These are phyloP conservation scores for Lasioglossum leucozonium DNA, from an alignment of 2,888 invertebrate genomes.

Conservation along the genomic window DNA sequence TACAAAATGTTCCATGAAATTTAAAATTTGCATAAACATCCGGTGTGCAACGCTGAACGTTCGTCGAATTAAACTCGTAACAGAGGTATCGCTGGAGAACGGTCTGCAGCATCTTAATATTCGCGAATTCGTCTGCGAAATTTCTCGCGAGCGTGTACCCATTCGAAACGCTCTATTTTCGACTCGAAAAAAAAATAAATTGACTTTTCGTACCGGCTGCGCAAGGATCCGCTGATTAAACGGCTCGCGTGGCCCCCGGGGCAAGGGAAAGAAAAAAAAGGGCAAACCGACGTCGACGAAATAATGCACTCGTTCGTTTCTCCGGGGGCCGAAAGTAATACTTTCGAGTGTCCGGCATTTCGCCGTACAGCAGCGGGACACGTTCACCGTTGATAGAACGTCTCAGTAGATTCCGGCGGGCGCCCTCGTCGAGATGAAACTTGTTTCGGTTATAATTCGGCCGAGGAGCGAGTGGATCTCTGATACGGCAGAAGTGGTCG, in stretches of 20 bases:
- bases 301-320: neutral
- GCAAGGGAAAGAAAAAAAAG: neutral
- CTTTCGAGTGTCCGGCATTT: neutral
- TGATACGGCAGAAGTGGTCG: conserved; percentile 33
- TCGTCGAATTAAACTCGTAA: too few species aligned
- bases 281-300: neutral
- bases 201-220: neutral
- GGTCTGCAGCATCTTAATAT: too few species aligned
- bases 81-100: too few species aligned
- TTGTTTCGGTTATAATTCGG: conserved; percentile 42
- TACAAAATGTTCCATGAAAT: too few species aligned
- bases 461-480: conserved; percentile 15
- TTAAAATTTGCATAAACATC: too few species aligned
- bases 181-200: neutral
- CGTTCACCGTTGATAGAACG: conserved; percentile 21
- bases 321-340: neutral
- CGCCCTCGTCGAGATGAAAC: conserved; percentile 44
- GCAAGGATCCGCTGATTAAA: neutral
- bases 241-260: neutral
- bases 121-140: neutral
- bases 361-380: neutral
- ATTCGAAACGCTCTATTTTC: neutral
- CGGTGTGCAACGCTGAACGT: too few species aligned
- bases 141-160: neutral
- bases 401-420: conserved; percentile 16